A percentile compares a stretch with the other conserved stretches of the same genome.
Evolutionary conservation across 2,888 invertebrate species (phyloP).

Genomic region (Alcis repandata): DNA sequence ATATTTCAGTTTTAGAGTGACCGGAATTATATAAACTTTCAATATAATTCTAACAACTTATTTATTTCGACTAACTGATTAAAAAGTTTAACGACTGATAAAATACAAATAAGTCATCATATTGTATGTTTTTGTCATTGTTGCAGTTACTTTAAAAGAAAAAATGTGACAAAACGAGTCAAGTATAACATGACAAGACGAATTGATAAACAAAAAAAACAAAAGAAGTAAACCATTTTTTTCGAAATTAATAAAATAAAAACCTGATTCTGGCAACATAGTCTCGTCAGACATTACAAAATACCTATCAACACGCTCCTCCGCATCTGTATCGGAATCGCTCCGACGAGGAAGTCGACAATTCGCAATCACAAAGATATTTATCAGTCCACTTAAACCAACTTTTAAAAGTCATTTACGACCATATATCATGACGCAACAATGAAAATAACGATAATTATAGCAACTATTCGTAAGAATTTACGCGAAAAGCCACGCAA

Average conservation of each 20-base stretch:
- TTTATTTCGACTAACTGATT: no score
- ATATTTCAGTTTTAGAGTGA: no score
- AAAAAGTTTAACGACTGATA: no score
- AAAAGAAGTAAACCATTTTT: neutral
- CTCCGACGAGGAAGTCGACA: slow-evolving; percentile 34
- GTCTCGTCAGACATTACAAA: slow-evolving; percentile 24
- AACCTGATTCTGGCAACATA: slow-evolving; percentile 20
- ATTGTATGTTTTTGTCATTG: no score
- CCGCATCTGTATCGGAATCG: slow-evolving; percentile 28
- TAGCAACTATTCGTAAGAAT: slow-evolving; percentile 55
- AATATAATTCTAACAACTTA: no score
- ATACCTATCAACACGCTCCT: slow-evolving; percentile 31
- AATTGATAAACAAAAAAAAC: neutral
- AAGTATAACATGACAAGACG: no score
- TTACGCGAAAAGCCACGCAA: slow-evolving; percentile 79
- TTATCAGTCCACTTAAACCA: slow-evolving; percentile 28
- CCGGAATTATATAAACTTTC: no score
- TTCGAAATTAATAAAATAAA: neutral
- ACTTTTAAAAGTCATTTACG: slow-evolving; percentile 53
- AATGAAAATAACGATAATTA: slow-evolving; percentile 69
- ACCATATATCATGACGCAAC: slow-evolving; percentile 55
- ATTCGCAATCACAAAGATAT: slow-evolving; percentile 15
- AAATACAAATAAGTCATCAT: no score
- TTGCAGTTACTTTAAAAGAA: no score
- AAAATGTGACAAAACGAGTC: no score